Evolutionary conservation across 2,113 vertebrate species (phyloP), one percentile per base, ranked within the genome.

Genomic region (Scytalopus superciliaris): DNA sequence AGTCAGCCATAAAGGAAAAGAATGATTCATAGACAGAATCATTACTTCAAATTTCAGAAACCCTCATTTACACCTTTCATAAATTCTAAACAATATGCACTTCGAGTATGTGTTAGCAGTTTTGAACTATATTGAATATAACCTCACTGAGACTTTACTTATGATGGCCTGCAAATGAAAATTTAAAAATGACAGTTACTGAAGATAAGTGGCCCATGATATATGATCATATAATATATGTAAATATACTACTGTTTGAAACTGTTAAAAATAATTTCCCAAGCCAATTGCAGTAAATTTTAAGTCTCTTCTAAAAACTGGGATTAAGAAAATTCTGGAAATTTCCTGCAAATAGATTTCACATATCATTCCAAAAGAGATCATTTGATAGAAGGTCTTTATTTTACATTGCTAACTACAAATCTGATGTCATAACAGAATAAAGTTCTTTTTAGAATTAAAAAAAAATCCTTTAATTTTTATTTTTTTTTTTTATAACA

Each of bases 21-120:
- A 89, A 96, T 94, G 63, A 97, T 98, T 97, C 97, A 92, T 96
- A 78, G 94, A 53, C 66, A 40, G 78, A 96, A 94, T 89, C 52
- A 69, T 79, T 64, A 50, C 53, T 93, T 96, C 52, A 88, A 62
- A 96, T 95, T 97, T 97, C 86, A 95, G 78, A 93, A 77, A 45
- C 49, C 47, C 67, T 97, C 84, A 91, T 96, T 97, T 96, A 60
- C 81, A 89, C 68, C 82, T 96, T 84, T 66, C 69, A 84, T 95
- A 93, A 68, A 91, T 97, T 94, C 64, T 90, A 90, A 90, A 92
- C 18, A 76, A 67, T 87, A 67, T 24, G 30, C 24, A 77, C 39
- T 92, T 90, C 44, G 37, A 93, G 47, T 70, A 62, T 55, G 56
- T 56, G 19, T 95, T 87, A 83, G 50, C 82, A 87, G 37, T 56